Evolutionary conservation across 2,797 vertebrate species (phyloP).

Genomic region (Brachymystax lenok): DNA sequence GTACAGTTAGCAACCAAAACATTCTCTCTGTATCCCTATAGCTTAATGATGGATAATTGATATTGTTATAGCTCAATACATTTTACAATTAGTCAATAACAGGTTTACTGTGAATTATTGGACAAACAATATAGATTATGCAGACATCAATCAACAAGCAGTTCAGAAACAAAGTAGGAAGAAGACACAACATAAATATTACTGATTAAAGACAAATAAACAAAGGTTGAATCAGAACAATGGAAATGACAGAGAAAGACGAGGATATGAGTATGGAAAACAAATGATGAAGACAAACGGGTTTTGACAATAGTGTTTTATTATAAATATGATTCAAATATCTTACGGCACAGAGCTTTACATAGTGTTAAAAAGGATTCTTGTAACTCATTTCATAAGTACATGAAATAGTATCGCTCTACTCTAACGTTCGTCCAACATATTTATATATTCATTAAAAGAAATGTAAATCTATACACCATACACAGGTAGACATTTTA

Average conservation of each 20-base stretch:
- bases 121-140: background rate
- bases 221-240: background rate
- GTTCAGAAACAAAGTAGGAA: background rate
- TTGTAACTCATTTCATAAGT: background rate
- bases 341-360: background rate
- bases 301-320: background rate
- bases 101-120: constrained; percentile 2
- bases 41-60: background rate
- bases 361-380: background rate
- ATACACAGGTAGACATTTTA: background rate
- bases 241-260: constrained; percentile 8
- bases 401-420: background rate
- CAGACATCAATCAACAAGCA: background rate
- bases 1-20: background rate
- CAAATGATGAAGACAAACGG: constrained; percentile 6
- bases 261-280: constrained; percentile 6
- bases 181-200: background rate
- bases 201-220: background rate
- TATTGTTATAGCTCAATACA: background rate
- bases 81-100: background rate
- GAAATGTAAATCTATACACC: background rate
- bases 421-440: background rate
- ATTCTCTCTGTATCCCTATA: too few relatives aligned
- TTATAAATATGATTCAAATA: background rate
- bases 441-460: background rate